These are phyloP conservation scores for Plebejus anna DNA, from an alignment of 2,888 invertebrate species.

Conservation along the genomic window DNA sequence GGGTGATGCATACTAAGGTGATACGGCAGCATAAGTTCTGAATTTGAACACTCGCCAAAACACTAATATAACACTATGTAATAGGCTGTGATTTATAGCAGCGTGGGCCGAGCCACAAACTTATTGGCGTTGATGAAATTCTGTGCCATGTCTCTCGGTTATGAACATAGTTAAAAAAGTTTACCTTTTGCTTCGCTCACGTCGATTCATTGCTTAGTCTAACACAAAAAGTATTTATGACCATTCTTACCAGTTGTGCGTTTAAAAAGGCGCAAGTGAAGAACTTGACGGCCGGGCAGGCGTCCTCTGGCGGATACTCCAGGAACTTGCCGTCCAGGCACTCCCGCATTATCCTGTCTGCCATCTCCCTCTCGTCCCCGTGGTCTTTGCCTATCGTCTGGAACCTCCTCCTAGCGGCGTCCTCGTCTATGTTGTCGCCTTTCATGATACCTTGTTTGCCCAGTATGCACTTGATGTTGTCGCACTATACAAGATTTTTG, in stretches of 20 bases:
- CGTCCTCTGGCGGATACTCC: conserved; percentile 39
- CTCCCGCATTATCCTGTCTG: conserved; percentile 36
- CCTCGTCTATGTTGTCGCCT: conserved; percentile 40
- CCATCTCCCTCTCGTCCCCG: conserved; percentile 36
- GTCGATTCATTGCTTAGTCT: background rate
- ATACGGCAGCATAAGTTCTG: too few species aligned
- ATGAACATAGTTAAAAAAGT: too few species aligned
- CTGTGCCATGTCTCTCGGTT: too few species aligned
- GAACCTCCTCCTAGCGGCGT: conserved; percentile 36
- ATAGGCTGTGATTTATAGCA: too few species aligned
- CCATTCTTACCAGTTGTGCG: conserved; percentile 40
- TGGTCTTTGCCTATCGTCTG: conserved; percentile 36
- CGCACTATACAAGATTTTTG: conserved; percentile 39
- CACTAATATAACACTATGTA: background rate
- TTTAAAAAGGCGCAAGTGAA: conserved; percentile 41
- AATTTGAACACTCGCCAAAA: background rate
- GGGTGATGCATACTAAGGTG: too few species aligned
- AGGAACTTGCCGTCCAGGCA: conserved; percentile 42
- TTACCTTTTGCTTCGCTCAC: background rate
- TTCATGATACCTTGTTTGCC: conserved; percentile 39
- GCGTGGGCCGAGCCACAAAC: background rate
- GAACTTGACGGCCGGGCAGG: conserved; percentile 41
- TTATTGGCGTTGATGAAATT: too few species aligned
- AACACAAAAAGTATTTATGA: too few species aligned
- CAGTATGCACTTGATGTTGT: conserved; percentile 41